Base-by-base conservation (phyloP, 2,888 invertebrate species). In the Pecten maximus region DNA sequence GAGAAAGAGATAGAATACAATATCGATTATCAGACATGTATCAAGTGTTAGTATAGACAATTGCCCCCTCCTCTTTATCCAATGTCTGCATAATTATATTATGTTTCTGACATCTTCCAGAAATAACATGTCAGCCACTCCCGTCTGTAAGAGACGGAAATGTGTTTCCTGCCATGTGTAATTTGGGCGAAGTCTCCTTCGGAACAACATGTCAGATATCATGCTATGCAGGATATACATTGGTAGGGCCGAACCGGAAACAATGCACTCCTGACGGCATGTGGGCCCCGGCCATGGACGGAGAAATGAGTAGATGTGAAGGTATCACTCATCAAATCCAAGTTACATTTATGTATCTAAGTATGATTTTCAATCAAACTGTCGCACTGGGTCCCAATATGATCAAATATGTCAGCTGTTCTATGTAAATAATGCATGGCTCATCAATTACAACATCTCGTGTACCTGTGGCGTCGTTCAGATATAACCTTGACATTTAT, bases 221-320 rank as follows among this genome's bases (percentile, higher is more conserved):
- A 10, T 98, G 98, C 94, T 96, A 97, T n/a, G 95, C 97, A 8
- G 98, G 98, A 6, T 98, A 97, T 95, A 97, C 97, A 74, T 95
- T 98, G 8, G 96, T 97, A 89, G 98, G 98, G 0, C 97, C 97
- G 0, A 94, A 96, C 54, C 96, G 96, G 54, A 97, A 97, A 93
- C 97, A 96, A 40, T 98, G 98, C 94, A 97, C 96, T 10, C 97
- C 97, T 44, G 97, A 97, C 91, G 97, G 97, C 54, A 97, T 97
- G 0, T 97, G 97, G 95, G 97, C 94, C 0, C 95, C 95, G 16
- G 92, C 93, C 0, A 87, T 91, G 8, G 90, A 90, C 23, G 97
- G 97, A 90, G 96, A 96, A 89, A 97, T 96, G 74, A 97, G 96
- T 91, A 97, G 96, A 91, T 97, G 97, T 94, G 94, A 97, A 89